phyloP scores from a whole-genome alignment of 2,113 vertebrate species.

The Mystacornis crossleyi region DNA sequence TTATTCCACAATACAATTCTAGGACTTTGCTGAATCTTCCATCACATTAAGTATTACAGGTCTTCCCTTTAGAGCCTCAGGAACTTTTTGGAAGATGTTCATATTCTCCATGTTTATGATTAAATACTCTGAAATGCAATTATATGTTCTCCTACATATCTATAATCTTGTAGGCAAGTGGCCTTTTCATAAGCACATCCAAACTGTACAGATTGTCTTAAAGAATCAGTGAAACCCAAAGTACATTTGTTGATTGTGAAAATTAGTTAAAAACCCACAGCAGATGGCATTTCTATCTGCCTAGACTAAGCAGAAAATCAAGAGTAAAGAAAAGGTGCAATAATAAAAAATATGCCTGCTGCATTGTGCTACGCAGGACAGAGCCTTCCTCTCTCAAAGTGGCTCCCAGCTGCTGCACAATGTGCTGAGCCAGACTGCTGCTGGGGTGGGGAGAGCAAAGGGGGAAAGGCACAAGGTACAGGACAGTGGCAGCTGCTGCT shows the following conservation, averaged over 20 bases:
- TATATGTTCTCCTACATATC: neutral
- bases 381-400: neutral
- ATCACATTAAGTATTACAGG: neutral
- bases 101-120: neutral
- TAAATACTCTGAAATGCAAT: neutral
- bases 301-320: neutral
- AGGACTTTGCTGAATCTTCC: neutral
- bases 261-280: neutral
- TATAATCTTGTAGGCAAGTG: neutral
- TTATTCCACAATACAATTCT: neutral
- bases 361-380: neutral
- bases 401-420: neutral
- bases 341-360: neutral
- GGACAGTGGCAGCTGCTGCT: neutral
- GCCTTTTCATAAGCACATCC: neutral
- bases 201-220: neutral
- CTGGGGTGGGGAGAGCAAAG: neutral
- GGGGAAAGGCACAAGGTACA: neutral
- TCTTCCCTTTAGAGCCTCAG: neutral
- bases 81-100: neutral
- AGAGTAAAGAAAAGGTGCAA: neutral
- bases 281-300: neutral
- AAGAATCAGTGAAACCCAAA: neutral
- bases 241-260: neutral
- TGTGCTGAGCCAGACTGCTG: neutral